phyloP scores from a whole-genome alignment of 2,113 vertebrate genomes.

The Chelonoidis abingdonii region DNA sequence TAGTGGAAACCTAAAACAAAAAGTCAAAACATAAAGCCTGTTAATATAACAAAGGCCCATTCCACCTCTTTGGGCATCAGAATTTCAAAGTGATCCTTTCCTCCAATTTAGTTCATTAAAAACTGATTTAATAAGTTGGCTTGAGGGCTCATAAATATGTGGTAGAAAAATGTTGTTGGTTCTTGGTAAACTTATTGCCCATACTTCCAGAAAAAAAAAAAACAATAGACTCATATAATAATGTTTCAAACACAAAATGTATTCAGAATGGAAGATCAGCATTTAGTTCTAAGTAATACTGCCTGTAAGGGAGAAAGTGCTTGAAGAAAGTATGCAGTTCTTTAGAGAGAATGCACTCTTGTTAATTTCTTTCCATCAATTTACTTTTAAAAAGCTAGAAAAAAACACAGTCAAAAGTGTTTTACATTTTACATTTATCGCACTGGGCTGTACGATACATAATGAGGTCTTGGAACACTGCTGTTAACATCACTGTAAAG shows the following conservation, averaged over 20 bases:
- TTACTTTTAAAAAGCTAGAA: not conserved
- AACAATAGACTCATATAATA: not conserved
- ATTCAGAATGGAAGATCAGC: not conserved
- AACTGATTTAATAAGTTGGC: not conserved
- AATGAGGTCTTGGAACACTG: not conserved
- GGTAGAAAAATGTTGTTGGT: not conserved
- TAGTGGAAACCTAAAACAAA: not conserved
- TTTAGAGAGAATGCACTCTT: not conserved
- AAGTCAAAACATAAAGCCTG: not conserved
- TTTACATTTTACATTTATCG: not conserved
- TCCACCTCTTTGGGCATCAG: not conserved
- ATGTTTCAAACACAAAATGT: not conserved
- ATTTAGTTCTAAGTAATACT: slow-evolving; percentile 2
- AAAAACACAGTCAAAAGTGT: not conserved
- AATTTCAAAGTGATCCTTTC: not conserved
- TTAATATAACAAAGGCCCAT: not conserved
- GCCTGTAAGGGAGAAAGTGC: not conserved
- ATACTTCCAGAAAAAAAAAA: not conserved
- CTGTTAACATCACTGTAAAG: not conserved
- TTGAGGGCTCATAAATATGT: not conserved
- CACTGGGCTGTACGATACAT: not conserved
- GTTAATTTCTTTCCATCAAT: not conserved
- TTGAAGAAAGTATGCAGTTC: not conserved
- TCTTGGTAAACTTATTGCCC: not conserved
- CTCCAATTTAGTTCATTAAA: not conserved